These are phyloP conservation scores for Apamea crenata DNA, from an alignment of 2,888 invertebrate genomes.

Conservation along the genomic window DNA sequence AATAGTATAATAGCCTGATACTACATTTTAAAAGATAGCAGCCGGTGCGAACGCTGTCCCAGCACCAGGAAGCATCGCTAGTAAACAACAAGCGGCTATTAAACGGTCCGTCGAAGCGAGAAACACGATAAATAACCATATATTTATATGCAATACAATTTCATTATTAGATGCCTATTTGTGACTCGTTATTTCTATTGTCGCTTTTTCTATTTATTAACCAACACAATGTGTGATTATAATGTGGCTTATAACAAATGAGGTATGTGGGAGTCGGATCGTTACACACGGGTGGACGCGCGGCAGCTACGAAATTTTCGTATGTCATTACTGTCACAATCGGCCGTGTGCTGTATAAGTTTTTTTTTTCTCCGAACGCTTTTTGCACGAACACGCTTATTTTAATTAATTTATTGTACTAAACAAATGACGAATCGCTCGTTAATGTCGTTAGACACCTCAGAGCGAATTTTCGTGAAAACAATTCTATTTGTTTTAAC, in stretches of 20 bases:
- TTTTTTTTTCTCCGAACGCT: conserved; percentile 45
- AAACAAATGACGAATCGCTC: conserved; percentile 55
- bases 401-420: conserved; percentile 68
- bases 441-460: conserved; percentile 50
- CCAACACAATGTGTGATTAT: conserved; percentile 89
- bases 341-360: conserved; percentile 55
- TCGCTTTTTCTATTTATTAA: conserved; percentile 90
- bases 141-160: conserved; percentile 89
- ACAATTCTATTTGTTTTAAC: conserved; percentile 54
- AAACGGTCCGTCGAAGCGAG: conserved; percentile 87
- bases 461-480: conserved; percentile 33
- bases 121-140: conserved; percentile 83
- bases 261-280: conserved; percentile 83
- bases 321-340: conserved; percentile 69
- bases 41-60: conserved; percentile 40
- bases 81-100: conserved; percentile 84
- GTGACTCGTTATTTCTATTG: conserved; percentile 89
- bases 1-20: conserved; percentile 25
- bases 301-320: conserved; percentile 62
- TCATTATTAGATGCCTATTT: conserved; percentile 89
- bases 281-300: conserved; percentile 81
- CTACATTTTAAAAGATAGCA: conserved; percentile 49
- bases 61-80: conserved; percentile 80
- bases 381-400: conserved; percentile 51
- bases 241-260: conserved; percentile 87